A percentile compares a stretch with the other conserved stretches of the same genome.
phyloP scores from a whole-genome alignment of 2,888 invertebrate genomes.

The Drosophila barbarae region DNA sequence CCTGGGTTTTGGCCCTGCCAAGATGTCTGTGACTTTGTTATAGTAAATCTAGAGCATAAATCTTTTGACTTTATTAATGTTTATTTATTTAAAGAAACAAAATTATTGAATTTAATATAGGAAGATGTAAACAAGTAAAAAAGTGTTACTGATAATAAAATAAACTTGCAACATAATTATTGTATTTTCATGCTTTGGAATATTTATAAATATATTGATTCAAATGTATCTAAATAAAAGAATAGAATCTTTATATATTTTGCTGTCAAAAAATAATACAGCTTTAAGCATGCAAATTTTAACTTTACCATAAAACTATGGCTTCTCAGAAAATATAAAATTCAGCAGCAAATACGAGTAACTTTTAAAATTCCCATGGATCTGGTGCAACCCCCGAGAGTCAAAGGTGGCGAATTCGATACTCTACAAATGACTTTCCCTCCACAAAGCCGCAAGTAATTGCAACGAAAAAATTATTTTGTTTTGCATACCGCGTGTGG shows the following conservation, averaged over 20 bases:
- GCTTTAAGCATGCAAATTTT: background rate
- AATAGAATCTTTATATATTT: background rate
- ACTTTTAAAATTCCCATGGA: conserved; percentile 2
- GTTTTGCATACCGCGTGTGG: conserved; percentile 31
- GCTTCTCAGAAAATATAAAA: background rate
- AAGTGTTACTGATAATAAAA: too few relatives aligned
- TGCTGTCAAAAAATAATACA: too few relatives aligned
- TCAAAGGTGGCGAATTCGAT: conserved; percentile 13
- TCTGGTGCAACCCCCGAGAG: conserved; percentile 15
- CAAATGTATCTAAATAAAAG: too few relatives aligned
- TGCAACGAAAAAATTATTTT: conserved; percentile 8
- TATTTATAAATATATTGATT: too few relatives aligned
- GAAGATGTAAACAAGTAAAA: background rate
- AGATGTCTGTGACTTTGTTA: conserved; percentile 20
- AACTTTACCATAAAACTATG: background rate
- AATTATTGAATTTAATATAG: background rate
- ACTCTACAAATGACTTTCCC: conserved; percentile 15
- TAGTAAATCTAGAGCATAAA: conserved; percentile 24
- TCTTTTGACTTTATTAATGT: background rate
- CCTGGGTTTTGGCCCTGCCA: conserved; percentile 5
- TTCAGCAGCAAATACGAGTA: background rate
- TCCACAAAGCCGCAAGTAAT: conserved; percentile 14
- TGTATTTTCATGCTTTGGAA: too few relatives aligned
- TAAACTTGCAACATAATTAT: too few relatives aligned
- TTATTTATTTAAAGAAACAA: background rate